A percentile compares a stretch with the other conserved stretches of the same genome.
Evolutionary conservation across 2,797 vertebrate genomes (phyloP).

Genomic region (Sebastiscus tertius): DNA sequence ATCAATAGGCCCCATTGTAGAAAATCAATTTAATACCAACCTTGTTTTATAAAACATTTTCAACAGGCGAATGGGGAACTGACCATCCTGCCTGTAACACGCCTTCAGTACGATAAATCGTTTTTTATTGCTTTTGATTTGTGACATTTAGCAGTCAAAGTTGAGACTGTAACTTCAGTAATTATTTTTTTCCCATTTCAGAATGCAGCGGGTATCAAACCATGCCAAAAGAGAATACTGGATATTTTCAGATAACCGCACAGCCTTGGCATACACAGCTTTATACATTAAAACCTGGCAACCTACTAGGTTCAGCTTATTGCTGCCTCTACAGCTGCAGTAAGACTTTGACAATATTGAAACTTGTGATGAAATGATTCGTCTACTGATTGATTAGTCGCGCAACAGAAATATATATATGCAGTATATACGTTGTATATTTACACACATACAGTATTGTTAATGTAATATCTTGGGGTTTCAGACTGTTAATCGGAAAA

Average conservation of each 20-base stretch:
- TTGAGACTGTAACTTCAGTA: not conserved
- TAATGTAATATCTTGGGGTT: no score
- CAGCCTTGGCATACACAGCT: not conserved
- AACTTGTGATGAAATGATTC: not conserved
- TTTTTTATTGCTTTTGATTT: not conserved
- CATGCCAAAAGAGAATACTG: not conserved
- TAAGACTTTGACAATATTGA: not conserved
- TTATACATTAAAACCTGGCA: not conserved
- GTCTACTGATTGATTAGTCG: not conserved
- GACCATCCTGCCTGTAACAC: not conserved
- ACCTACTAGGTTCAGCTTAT: not conserved
- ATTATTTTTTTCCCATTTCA: not conserved
- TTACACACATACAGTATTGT: no score
- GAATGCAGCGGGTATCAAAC: not conserved
- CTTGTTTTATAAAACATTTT: not conserved
- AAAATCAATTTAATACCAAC: constrained; percentile 12
- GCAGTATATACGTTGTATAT: no score
- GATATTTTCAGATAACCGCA: not conserved
- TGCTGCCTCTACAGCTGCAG: not conserved
- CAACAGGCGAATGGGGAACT: not conserved
- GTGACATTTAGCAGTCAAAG: not conserved
- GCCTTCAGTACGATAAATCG: not conserved
- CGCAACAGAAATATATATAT: not conserved
- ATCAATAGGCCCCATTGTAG: constrained; percentile 31
- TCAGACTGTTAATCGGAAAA: no score